Conservation (phyloP, 2,113 vertebrate genomes). For the Heloderma charlesbogerti region DNA sequence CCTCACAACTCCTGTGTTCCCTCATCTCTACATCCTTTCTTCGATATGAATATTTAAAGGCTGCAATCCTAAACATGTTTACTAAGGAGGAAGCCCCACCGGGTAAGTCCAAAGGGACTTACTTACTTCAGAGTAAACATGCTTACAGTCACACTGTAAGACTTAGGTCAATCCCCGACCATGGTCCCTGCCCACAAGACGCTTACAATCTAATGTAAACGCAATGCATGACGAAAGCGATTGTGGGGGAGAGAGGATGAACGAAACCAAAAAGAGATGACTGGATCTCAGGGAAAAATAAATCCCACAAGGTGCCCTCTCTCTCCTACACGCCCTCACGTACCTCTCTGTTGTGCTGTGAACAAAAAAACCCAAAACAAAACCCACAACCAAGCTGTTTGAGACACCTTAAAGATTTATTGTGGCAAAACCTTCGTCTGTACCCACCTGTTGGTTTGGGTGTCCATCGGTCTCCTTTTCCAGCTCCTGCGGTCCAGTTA, state of each 20-base stretch:
- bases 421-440: no score
- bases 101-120: not conserved
- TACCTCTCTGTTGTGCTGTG: not conserved
- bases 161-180: not conserved
- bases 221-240: not conserved
- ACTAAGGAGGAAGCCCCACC: not conserved
- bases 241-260: not conserved
- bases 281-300: not conserved
- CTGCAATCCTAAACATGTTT: not conserved
- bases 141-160: not conserved
- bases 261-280: not conserved
- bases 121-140: not conserved
- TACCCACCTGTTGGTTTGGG: constrained; percentile 23
- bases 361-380: not conserved
- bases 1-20: not conserved
- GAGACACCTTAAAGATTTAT: not conserved
- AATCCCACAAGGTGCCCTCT: not conserved
- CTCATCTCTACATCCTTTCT: no score
- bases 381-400: not conserved
- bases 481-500: not conserved
- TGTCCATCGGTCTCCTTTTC: not conserved
- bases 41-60: not conserved
- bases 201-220: not conserved
- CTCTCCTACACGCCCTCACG: not conserved
- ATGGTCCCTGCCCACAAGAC: no score